Percentiles rank a stretch among this genome's conserved stretches.
phyloP scores from a whole-genome alignment of 2,113 vertebrate species.

The Poeciliopsis occidentalis region DNA sequence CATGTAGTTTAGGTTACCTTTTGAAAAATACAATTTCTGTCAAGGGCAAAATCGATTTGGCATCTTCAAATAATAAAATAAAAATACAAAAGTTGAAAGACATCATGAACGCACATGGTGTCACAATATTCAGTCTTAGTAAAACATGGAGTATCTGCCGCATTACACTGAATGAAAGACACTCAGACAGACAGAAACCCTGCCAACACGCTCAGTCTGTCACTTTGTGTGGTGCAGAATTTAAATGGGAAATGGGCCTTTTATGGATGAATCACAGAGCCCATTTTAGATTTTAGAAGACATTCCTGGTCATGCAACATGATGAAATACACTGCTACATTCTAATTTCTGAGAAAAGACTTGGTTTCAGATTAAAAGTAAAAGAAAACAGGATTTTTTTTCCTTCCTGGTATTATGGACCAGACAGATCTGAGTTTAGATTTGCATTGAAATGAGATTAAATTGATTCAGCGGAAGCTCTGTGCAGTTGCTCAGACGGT shows the following conservation, averaged over 20 bases:
- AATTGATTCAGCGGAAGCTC: too few species aligned
- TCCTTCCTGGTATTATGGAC: background rate
- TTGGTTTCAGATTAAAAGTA: background rate
- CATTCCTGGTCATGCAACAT: slow-evolving; percentile 21
- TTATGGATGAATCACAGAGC: slow-evolving; percentile 36
- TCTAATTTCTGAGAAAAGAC: slow-evolving; percentile 22
- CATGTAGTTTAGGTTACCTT: background rate
- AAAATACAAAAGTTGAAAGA: background rate
- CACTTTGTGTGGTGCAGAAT: slow-evolving; percentile 10
- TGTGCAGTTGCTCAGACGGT: background rate
- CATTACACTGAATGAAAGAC: slow-evolving; percentile 6
- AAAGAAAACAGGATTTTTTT: background rate
- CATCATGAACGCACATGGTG: background rate
- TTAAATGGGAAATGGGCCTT: slow-evolving; percentile 24
- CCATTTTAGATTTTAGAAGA: slow-evolving; percentile 25
- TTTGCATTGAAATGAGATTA: background rate
- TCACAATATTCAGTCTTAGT: slow-evolving; percentile 14
- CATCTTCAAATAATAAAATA: slow-evolving; percentile 4
- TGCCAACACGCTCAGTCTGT: slow-evolving; percentile 29
- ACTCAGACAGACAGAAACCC: slow-evolving; percentile 2
- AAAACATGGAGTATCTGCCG: slow-evolving; percentile 4
- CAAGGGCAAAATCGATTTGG: slow-evolving; percentile 2
- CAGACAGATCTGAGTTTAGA: slow-evolving; percentile 11
- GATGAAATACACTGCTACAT: slow-evolving; percentile 19
- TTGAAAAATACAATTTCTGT: background rate